Evolutionary conservation across 2,797 vertebrate species (phyloP).

Genomic region (Acipenser transmontanus): DNA sequence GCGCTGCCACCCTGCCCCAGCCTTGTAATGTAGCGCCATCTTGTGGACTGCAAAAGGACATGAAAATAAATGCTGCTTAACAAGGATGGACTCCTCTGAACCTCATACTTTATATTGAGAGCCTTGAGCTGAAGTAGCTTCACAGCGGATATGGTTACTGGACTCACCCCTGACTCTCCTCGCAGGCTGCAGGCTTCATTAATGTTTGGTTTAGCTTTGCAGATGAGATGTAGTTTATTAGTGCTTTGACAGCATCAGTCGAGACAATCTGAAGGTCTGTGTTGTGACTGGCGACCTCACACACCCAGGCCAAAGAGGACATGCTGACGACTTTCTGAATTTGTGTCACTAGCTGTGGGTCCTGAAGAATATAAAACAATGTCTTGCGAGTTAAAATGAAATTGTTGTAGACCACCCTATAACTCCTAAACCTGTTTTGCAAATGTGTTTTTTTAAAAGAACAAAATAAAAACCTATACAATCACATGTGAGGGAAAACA

Average conservation of each 20-base stretch:
- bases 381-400: too few relatives aligned
- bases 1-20: slow-evolving; percentile 77
- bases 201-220: slow-evolving; percentile 57
- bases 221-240: slow-evolving; percentile 55
- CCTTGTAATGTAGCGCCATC: slow-evolving; percentile 59
- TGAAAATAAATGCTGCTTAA: slow-evolving; percentile 16
- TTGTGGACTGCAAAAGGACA: slow-evolving; percentile 48
- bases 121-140: neutral
- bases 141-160: neutral
- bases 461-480: too few relatives aligned
- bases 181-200: slow-evolving; percentile 58
- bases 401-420: too few relatives aligned
- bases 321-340: slow-evolving; percentile 66
- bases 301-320: slow-evolving; percentile 68
- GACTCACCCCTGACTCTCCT: slow-evolving; percentile 44
- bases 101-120: too few relatives aligned
- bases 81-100: neutral
- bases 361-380: slow-evolving; percentile 48
- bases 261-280: slow-evolving; percentile 40
- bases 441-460: too few relatives aligned
- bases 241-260: slow-evolving; percentile 42
- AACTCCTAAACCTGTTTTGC: too few relatives aligned
- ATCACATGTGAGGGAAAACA: too few relatives aligned
- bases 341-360: slow-evolving; percentile 58
- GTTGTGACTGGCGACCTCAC: slow-evolving; percentile 46